Conservation (phyloP, 2,797 vertebrate species). For the Heliangelus exortis region DNA sequence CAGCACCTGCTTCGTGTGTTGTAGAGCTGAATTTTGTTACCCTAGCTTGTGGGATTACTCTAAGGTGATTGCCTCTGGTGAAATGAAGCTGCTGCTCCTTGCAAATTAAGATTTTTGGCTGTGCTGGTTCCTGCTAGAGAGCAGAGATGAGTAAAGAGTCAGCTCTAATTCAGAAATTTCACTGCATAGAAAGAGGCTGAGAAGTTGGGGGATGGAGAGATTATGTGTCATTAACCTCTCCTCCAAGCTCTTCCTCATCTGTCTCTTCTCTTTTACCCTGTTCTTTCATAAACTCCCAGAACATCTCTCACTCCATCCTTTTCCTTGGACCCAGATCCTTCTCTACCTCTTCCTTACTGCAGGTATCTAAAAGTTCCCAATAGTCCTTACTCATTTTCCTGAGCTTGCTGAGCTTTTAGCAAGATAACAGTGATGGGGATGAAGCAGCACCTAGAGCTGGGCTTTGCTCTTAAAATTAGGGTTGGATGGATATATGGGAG, state of each 20-base stretch:
- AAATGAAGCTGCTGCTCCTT: background rate
- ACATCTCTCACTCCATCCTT: background rate
- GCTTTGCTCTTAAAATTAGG: background rate
- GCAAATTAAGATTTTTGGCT: background rate
- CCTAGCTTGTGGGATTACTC: background rate
- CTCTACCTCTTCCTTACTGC: background rate
- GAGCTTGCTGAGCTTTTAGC: background rate
- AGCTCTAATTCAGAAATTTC: background rate
- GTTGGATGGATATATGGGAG: background rate
- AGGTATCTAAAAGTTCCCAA: background rate
- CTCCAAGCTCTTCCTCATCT: background rate
- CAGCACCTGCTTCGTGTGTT: background rate
- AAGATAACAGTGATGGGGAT: background rate
- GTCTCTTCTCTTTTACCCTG: background rate
- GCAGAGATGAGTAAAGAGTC: background rate
- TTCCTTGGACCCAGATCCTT: background rate
- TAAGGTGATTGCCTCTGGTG: background rate
- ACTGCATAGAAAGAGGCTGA: background rate
- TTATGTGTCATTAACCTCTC: background rate
- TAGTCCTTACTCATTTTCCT: background rate
- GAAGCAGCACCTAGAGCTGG: background rate
- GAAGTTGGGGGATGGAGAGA: rapidly evolving
- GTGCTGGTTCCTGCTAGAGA: background rate
- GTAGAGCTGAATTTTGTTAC: background rate
- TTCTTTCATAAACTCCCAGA: background rate